Evolutionary conservation across 1,140 invertebrate genomes (phyloP).

Genomic region (Sycophila sp.): DNA sequence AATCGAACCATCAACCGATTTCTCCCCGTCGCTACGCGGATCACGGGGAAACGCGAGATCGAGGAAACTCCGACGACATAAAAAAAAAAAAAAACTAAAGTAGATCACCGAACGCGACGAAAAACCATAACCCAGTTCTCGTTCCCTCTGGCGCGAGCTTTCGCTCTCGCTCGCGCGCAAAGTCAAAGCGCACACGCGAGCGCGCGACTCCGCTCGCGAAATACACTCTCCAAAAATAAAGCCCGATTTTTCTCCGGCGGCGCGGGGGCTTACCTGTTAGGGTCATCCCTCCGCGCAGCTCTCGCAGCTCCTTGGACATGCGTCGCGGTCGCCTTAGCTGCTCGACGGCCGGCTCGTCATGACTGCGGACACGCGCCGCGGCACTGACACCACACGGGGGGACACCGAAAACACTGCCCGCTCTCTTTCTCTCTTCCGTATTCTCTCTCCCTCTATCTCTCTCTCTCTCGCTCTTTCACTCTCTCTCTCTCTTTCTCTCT

Average conservation of each 20-base stretch:
- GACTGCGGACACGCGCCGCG: neutral
- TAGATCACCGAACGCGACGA: neutral
- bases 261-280: conserved; percentile 54
- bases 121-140: conserved; percentile 24
- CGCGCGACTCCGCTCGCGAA: neutral
- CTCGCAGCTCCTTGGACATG: neutral
- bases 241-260: neutral
- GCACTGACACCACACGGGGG: neutral
- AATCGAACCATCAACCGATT: too few relatives aligned
- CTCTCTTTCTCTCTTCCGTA: neutral
- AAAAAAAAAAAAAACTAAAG: too few relatives aligned
- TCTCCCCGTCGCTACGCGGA: too few relatives aligned
- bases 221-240: conserved; percentile 24
- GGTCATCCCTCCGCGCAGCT: conserved; percentile 53
- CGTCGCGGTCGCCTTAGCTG: too few relatives aligned
- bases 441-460: neutral
- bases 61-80: too few relatives aligned
- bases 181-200: neutral
- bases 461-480: neutral
- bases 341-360: conserved; percentile 11
- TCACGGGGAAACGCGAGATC: too few relatives aligned
- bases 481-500: neutral
- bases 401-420: conserved; percentile 11
- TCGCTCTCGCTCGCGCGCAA: too few relatives aligned
- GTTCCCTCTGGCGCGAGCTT: neutral